phyloP scores from a whole-genome alignment of 2,888 invertebrate species.

The Aleiodes leptofemur region DNA sequence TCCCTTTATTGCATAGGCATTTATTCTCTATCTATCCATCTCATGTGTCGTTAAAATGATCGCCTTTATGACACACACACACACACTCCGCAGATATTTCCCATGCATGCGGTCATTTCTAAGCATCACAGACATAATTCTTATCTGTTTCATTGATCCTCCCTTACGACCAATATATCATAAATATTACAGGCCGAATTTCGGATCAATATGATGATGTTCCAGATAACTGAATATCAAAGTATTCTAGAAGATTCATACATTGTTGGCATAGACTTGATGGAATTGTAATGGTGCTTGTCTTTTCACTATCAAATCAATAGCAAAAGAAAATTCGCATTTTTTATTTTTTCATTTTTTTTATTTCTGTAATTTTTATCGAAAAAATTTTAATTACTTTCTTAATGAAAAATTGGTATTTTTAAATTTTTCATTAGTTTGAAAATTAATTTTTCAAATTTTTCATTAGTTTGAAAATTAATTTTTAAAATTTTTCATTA shows the following conservation, averaged over 20 bases:
- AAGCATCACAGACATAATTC: conserved; percentile 57
- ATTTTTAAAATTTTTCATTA: too few species aligned
- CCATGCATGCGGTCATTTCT: conserved; percentile 69
- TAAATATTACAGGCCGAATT: conserved; percentile 13
- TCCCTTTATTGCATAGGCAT: conserved; percentile 40
- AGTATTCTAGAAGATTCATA: too few species aligned
- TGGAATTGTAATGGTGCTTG: not conserved
- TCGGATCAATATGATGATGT: conserved; percentile 7
- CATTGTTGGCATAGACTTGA: too few species aligned
- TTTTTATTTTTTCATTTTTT: too few species aligned
- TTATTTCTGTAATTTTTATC: too few species aligned
- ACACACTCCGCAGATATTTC: conserved; percentile 55
- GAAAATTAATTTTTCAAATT: too few species aligned
- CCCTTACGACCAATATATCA: conserved; percentile 11
- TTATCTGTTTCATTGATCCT: conserved; percentile 26
- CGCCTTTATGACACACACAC: conserved; percentile 56
- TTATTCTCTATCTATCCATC: conserved; percentile 16
- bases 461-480: too few species aligned
- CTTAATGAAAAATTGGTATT: too few species aligned
- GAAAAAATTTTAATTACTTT: too few species aligned
- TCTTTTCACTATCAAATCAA: not conserved
- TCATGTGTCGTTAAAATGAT: conserved; percentile 57
- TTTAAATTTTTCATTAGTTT: too few species aligned
- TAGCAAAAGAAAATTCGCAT: too few species aligned
- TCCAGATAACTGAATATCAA: not conserved